These are phyloP conservation scores for Notamacropus eugenii DNA, from an alignment of 2,797 vertebrate genomes.

Conservation along the genomic window DNA sequence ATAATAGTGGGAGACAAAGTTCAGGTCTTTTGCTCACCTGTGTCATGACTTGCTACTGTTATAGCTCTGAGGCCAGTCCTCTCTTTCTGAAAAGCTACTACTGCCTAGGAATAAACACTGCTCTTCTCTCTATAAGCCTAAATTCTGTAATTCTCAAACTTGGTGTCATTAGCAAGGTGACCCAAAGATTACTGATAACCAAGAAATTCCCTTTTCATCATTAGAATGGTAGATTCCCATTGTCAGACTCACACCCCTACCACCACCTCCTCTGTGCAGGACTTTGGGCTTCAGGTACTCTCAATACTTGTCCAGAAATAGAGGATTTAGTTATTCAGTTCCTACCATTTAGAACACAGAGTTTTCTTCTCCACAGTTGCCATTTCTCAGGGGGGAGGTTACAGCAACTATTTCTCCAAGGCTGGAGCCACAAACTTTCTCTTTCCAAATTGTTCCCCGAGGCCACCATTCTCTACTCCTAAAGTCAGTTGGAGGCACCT, in stretches of 20 bases:
- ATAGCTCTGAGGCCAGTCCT: background rate
- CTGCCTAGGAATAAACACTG: background rate
- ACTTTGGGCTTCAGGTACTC: background rate
- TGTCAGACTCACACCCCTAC: background rate
- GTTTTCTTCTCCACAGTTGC: background rate
- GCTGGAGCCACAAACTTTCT: background rate
- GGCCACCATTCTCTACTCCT: background rate
- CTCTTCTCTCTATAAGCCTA: background rate
- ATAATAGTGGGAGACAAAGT: background rate
- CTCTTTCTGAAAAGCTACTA: background rate
- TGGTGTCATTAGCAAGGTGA: background rate
- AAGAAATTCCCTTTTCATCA: background rate
- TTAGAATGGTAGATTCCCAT: background rate
- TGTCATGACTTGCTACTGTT: background rate
- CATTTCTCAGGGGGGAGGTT: background rate
- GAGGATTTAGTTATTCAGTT: background rate
- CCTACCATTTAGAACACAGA: background rate
- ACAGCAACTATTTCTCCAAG: background rate
- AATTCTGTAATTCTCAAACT: background rate
- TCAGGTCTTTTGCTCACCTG: background rate
- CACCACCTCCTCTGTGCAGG: background rate
- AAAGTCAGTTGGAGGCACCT: background rate
- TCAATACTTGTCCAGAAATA: background rate
- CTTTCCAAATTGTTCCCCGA: background rate
- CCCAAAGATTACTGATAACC: background rate